Conservation (phyloP, 2,113 vertebrate species). For the Oenanthe oenanthe region DNA sequence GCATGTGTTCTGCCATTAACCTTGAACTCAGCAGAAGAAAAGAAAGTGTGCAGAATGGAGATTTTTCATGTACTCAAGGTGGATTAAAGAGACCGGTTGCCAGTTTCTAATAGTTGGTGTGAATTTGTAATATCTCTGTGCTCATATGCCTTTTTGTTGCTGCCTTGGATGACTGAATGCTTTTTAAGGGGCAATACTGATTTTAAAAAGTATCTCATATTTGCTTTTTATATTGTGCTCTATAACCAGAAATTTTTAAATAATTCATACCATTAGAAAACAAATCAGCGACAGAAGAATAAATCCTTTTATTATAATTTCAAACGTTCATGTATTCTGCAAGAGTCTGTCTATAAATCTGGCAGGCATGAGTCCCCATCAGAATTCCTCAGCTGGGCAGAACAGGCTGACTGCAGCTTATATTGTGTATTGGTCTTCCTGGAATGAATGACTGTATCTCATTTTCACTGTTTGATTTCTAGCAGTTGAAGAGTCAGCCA, state of each 20-base stretch:
- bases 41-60: not conserved
- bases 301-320: not conserved
- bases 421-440: not conserved
- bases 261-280: not conserved
- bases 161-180: not conserved
- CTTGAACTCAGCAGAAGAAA: not conserved
- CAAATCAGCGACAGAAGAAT: not conserved
- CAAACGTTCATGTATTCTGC: not conserved
- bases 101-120: not conserved
- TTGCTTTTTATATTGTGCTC: not conserved
- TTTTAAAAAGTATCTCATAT: not conserved
- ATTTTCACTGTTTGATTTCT: conserved; percentile 71
- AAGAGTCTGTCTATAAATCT: not conserved
- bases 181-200: not conserved
- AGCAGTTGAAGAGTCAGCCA: conserved; percentile 93
- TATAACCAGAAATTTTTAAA: not conserved
- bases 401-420: not conserved
- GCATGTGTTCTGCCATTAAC: not conserved
- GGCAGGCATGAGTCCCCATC: not conserved
- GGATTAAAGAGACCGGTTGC: not conserved
- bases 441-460: conserved; percentile 57
- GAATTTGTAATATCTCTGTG: not conserved
- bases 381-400: not conserved
- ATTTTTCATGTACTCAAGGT: not conserved
- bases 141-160: not conserved